Conservation (phyloP, 1,140 invertebrate genomes). For the Hylaeus volcanicus region DNA sequence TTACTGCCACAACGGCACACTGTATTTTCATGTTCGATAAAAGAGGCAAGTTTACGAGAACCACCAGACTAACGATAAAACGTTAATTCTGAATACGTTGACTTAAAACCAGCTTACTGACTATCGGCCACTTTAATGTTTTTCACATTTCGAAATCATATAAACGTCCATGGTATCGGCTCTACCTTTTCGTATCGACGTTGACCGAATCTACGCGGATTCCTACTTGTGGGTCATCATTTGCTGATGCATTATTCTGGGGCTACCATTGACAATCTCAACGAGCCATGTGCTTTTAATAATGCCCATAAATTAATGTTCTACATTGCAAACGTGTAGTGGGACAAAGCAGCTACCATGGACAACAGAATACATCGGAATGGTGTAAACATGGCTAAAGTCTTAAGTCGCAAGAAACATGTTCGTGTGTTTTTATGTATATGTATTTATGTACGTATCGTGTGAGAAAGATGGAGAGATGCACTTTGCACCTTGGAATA, state of each 20-base stretch:
- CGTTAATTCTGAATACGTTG: constrained; percentile 52
- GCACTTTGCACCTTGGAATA: constrained; percentile 65
- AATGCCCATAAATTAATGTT: constrained; percentile 60
- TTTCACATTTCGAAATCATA: constrained; percentile 54
- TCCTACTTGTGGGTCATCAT: constrained; percentile 25
- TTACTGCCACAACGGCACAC: constrained; percentile 34
- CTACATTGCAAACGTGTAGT: constrained; percentile 16
- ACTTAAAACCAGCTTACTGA: constrained; percentile 68
- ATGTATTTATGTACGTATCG: constrained; percentile 66
- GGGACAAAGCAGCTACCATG: constrained; percentile 55
- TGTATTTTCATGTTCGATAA: constrained; percentile 45
- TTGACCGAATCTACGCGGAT: constrained; percentile 9
- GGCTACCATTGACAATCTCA: constrained; percentile 3
- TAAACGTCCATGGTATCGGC: constrained; percentile 47
- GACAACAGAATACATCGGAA: constrained; percentile 59
- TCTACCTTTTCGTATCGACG: background rate
- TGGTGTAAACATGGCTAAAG: constrained; percentile 63
- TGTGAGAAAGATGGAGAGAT: constrained; percentile 69
- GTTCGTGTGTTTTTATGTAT: constrained; percentile 61
- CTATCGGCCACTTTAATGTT: constrained; percentile 60
- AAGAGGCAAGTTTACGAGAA: constrained; percentile 46
- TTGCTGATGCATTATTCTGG: constrained; percentile 9
- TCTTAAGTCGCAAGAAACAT: constrained; percentile 67
- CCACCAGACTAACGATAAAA: constrained; percentile 59
- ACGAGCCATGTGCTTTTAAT: constrained; percentile 9